Conservation (phyloP, 2,797 vertebrate species). For the Muraenolepis orangiensis region DNA sequence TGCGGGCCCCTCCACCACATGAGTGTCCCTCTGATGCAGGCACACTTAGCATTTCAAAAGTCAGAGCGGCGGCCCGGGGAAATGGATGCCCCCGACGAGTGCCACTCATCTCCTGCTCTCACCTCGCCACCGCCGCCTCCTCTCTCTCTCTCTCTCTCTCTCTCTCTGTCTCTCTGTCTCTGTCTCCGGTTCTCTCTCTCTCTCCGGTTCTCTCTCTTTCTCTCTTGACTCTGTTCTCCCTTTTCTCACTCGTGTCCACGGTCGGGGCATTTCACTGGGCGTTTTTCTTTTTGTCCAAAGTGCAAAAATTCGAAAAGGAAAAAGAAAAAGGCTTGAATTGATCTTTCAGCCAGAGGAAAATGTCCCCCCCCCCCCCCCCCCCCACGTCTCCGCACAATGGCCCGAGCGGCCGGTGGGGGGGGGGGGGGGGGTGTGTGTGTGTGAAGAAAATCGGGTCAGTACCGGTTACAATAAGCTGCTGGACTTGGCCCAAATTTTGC, state of each 20-base stretch:
- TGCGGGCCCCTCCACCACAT: not conserved
- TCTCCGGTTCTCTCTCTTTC: not conserved
- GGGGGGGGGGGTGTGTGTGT: too few relatives aligned
- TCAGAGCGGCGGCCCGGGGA: not conserved
- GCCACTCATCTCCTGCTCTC: not conserved
- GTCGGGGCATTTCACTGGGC: too few relatives aligned
- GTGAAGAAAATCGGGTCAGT: too few relatives aligned
- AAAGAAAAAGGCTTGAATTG: too few relatives aligned
- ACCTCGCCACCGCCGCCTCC: not conserved
- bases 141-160: too few relatives aligned
- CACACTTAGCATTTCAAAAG: not conserved
- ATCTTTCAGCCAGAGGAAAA: not conserved
- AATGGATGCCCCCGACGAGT: not conserved
- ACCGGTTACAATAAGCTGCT: slow-evolving; percentile 39
- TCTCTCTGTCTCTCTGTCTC: too few relatives aligned
- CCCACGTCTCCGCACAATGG: too few relatives aligned
- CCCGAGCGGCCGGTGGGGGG: too few relatives aligned
- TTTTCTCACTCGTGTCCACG: too few relatives aligned
- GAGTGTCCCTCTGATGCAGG: not conserved
- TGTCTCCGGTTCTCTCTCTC: not conserved
- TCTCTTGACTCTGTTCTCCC: not conserved
- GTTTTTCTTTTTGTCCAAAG: too few relatives aligned
- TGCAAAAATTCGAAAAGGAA: too few relatives aligned
- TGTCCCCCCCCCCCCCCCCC: too few relatives aligned
- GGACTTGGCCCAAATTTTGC: slow-evolving; percentile 39